A percentile compares a stretch with the other conserved stretches of the same genome.
Evolutionary conservation across 2,888 invertebrate genomes (phyloP).

Genomic region (Marronus borbonicus): DNA sequence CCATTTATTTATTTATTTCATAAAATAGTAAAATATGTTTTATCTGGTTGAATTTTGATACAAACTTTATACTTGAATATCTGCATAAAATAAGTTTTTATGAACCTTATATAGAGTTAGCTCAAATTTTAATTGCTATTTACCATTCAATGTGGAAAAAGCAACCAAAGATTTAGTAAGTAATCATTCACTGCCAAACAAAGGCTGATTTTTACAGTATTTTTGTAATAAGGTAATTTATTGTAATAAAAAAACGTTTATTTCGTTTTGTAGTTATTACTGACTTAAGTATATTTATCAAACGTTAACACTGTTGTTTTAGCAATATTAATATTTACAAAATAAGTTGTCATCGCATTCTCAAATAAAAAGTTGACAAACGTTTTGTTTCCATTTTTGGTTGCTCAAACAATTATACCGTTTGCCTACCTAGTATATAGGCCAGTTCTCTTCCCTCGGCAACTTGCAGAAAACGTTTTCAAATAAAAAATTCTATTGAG

Average conservation of each 20-base stretch:
- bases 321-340: slow-evolving; percentile 1
- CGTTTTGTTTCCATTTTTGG: neutral
- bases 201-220: slow-evolving; percentile 51
- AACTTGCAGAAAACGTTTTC: no score
- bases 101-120: neutral
- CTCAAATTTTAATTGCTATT: slow-evolving; percentile 24
- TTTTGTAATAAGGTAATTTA: slow-evolving; percentile 40
- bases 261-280: neutral
- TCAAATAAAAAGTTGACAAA: slow-evolving; percentile 9
- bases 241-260: slow-evolving; percentile 15
- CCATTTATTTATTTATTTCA: slow-evolving; percentile 6
- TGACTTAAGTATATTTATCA: neutral
- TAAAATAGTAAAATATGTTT: neutral
- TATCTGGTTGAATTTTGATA: slow-evolving; percentile 15
- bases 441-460: no score
- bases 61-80: slow-evolving; percentile 15
- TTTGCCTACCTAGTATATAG: no score
- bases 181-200: slow-evolving; percentile 51
- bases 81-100: slow-evolving; percentile 7
- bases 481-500: no score
- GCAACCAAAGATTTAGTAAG: slow-evolving; percentile 49
- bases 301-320: slow-evolving; percentile 8
- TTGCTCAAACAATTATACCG: no score
- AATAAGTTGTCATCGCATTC: slow-evolving; percentile 1
- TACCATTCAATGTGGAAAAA: slow-evolving; percentile 34